These are phyloP conservation scores for honey bee (Apis mellifera) DNA, from an alignment of 1,140 invertebrate genomes.

Conservation along the genomic window Amel_HAv3.1 CM009940.2:8778001-8778500, in stretches of 20 bases:
- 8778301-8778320: neutral
- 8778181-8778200: neutral
- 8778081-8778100: neutral
- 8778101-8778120: neutral
- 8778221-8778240: neutral
- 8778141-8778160: neutral
- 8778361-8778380: constrained; percentile 60
- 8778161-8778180: neutral
- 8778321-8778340: constrained; percentile 52
- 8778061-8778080: neutral
- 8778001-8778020: constrained; percentile 9
- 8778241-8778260: constrained; percentile 23
- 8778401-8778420: constrained; percentile 77
- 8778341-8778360: constrained; percentile 69
- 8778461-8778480: constrained; percentile 75
- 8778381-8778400: constrained; percentile 68
- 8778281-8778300: constrained; percentile 33
- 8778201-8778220: neutral
- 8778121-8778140: neutral
- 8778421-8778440: constrained; percentile 80
- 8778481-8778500: constrained; percentile 74
- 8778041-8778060: neutral
- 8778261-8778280: constrained; percentile 33
- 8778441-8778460: constrained; percentile 70
- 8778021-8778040: neutral